Base-by-base conservation (phyloP, 2,888 invertebrate species). In the Keiferia lycopersicella region DNA sequence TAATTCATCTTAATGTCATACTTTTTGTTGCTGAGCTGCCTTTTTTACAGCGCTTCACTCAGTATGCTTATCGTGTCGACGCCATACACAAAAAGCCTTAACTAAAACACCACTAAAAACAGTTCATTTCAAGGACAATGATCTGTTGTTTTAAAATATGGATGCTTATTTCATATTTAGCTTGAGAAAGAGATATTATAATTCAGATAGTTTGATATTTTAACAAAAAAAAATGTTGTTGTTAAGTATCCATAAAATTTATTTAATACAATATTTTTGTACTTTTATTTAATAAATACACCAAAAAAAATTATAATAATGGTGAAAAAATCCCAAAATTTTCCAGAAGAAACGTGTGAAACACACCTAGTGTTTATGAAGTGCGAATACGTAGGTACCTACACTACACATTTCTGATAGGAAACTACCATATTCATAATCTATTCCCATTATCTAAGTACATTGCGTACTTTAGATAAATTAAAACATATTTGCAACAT, bases 71-170 rank as follows among this genome's bases (percentile, higher is more conserved):
- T 51, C 51, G 22, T 12, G 11, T 18, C 16, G 3, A 18, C 22
- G 18, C 20, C 11, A 20, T 51, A 22, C 7, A 51, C 51, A 51
- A 8, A 18, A 51, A 51, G 12, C 22, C 12, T 20, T 20, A 22
- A 51, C 11, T 51, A 51, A 7, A 73, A 73, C 72, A 73, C 68
- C 68, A 68, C 71, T 69, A 80, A 77, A 76, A 78, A 77, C 66
- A 68, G 71, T 64, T 63, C 57, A 69, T 65, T 65, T 73, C 76
- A 81, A 81, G 79, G 81, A 69, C 66, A 74, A 74, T 75, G 2
- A 64, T 71, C 72, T 69, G 51, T 51, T 51, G 20, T 51, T 51
- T 20, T 67, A 70, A 71, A 71, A 70, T 59, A 72, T 69, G 68
- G 67, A 70, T 65, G 63, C 48, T 10, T 26, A 41, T 20, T 12